Percentiles rank a stretch among this genome's conserved stretches.
These are phyloP conservation scores for Tetheella fluctuosa DNA, from an alignment of 2,888 invertebrate species.

Conservation along the genomic window DNA sequence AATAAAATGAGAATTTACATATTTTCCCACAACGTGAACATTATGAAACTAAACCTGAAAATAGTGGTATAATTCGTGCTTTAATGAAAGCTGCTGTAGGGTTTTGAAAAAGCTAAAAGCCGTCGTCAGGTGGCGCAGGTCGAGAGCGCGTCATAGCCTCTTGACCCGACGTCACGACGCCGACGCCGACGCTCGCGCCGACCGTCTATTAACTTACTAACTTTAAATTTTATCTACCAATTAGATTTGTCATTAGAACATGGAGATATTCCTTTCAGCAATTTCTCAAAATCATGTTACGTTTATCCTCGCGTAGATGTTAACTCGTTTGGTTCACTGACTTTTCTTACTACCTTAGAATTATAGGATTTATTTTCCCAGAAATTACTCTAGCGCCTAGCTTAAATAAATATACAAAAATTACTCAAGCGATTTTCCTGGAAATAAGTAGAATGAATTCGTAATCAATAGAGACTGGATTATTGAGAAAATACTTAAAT, in stretches of 20 bases:
- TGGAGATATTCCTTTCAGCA: background rate
- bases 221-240: slow-evolving; percentile 2
- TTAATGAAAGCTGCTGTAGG: slow-evolving; percentile 71
- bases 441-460: too few species aligned
- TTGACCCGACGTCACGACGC: slow-evolving; percentile 60
- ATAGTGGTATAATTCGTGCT: slow-evolving; percentile 52
- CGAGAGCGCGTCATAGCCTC: slow-evolving; percentile 72
- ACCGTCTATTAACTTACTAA: slow-evolving; percentile 14
- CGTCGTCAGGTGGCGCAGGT: slow-evolving; percentile 65
- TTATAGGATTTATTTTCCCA: too few species aligned
- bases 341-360: too few species aligned
- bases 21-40: slow-evolving; percentile 23
- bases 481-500: too few species aligned
- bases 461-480: too few species aligned
- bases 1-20: slow-evolving; percentile 12
- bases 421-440: too few species aligned
- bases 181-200: slow-evolving; percentile 29
- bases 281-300: too few species aligned
- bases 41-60: slow-evolving; percentile 45
- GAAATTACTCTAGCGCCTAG: too few species aligned
- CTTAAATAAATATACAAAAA: too few species aligned
- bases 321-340: too few species aligned
- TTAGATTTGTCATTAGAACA: slow-evolving; percentile 4
- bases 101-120: slow-evolving; percentile 74
- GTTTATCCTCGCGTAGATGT: too few species aligned